Evolutionary conservation across 2,113 vertebrate species (phyloP), one percentile per base, ranked within the genome.

Genomic region (Lamprotornis superbus): DNA sequence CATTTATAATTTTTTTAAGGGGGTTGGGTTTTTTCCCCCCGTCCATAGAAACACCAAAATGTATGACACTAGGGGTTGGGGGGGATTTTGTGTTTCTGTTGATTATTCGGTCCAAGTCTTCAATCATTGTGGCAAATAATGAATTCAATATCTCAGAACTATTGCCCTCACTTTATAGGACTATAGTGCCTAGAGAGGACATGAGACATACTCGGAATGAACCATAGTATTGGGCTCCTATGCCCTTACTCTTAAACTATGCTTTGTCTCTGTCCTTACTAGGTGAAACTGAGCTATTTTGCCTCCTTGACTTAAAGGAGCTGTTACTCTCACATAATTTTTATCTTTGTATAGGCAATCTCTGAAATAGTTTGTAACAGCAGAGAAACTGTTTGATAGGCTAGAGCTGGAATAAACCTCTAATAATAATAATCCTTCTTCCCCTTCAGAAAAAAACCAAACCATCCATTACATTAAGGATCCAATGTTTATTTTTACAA

Each of bases 61-160:
- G 4, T 65, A 12, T 44, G 24, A 46, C 10, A 14, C 3, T 2
- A 2, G 4, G 4, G 4, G 2, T 5, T 65, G 9, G 10, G 4
- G 4, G 4, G 5, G 0, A 21, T 56, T 65, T 42, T 81, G 35
- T 21, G 2, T 11, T 75, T 79, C 35, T 86, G 23, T 63, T 35
- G 27, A 39, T 14, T 68, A 14, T 74, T 74, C 52, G 33, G 7
- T 61, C 19, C 28, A 82, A 59, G 23, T 63, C 49, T 16, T 70
- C 52, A 31, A 18, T 71, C 33, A 40, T 40, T 8, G 60, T 76
- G 52, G 20, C 15, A 79, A 83, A 53, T 50, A 9, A 50, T 15
- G 1, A 89, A 37, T 79, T 68, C 46, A 46, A 0, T 46, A 4
- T 64, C 39, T 87, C 65, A 46, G 44, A 59, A 27, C 11, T 71